Evolutionary conservation across 23 tunicate genomes (phyloP).

Genomic region (Clavelina lepadiformis): DNA sequence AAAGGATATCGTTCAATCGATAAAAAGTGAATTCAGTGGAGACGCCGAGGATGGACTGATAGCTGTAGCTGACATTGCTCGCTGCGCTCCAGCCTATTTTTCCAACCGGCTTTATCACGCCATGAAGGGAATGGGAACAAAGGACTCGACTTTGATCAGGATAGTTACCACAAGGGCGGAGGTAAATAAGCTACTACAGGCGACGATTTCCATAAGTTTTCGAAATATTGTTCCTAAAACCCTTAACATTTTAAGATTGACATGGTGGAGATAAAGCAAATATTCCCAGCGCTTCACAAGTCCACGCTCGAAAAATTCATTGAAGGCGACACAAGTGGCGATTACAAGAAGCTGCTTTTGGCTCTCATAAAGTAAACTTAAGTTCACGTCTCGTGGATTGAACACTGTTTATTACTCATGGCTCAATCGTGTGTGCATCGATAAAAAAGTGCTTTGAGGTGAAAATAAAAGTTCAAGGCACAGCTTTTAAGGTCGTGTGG

Average conservation of each 20-base stretch:
- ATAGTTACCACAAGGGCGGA: constrained; percentile 40
- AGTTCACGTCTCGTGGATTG: too few relatives aligned
- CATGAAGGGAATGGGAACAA: constrained; percentile 55
- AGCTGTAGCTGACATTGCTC: constrained; percentile 34
- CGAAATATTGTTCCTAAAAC: too few relatives aligned
- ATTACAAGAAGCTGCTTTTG: constrained; percentile 50
- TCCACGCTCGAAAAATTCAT: constrained; percentile 24
- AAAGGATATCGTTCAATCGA: constrained; percentile 40
- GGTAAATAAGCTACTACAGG: constrained; percentile 11
- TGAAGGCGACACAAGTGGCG: constrained; percentile 58
- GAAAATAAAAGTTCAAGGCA: too few relatives aligned
- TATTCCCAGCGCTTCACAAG: constrained; percentile 18
- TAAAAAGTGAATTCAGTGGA: constrained; percentile 57
- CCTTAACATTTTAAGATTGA: too few relatives aligned
- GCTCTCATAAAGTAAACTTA: constrained; percentile 22
- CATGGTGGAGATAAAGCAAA: constrained; percentile 60
- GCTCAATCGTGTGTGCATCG: too few relatives aligned
- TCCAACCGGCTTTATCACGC: constrained; percentile 28
- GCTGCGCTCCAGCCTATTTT: constrained; percentile 35
- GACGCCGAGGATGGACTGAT: constrained; percentile 38
- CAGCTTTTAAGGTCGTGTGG: too few relatives aligned
- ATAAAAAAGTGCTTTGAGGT: too few relatives aligned
- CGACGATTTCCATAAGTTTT: not conserved
- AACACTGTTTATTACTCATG: too few relatives aligned
- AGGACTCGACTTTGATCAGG: constrained; percentile 38